Conservation (phyloP, 2,797 vertebrate species). For the Steatocranus sp. region DNA sequence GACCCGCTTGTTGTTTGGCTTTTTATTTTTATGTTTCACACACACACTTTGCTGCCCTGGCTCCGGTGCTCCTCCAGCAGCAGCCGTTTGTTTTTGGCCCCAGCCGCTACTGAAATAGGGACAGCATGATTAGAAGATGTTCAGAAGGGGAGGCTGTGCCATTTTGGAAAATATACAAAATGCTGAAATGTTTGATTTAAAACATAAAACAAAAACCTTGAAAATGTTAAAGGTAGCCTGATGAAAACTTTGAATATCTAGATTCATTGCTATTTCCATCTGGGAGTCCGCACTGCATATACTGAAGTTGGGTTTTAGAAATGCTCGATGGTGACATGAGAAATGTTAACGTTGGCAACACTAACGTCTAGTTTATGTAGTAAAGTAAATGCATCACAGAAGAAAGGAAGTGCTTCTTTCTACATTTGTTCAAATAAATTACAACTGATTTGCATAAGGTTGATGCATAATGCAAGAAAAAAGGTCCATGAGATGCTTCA, state of each 20-base stretch:
- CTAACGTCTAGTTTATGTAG: fast-evolving
- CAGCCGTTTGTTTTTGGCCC: fast-evolving
- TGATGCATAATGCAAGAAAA: neutral
- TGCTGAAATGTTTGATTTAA: neutral
- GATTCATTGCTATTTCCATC: neutral
- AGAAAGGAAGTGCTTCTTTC: neutral
- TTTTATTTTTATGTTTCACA: neutral
- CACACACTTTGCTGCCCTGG: neutral
- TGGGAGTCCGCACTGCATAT: neutral
- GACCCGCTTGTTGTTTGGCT: fast-evolving
- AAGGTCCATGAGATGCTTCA: neutral
- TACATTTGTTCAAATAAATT: neutral
- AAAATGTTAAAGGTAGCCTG: neutral
- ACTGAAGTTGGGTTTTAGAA: neutral
- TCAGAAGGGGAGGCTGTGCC: neutral
- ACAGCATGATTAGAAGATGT: neutral
- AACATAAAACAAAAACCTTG: neutral
- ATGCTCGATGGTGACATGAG: neutral
- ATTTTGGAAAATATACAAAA: neutral
- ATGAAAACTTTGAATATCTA: neutral
- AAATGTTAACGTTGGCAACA: neutral
- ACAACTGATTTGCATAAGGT: fast-evolving
- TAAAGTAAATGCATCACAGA: neutral
- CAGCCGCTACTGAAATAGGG: fast-evolving
- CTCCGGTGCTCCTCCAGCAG: neutral